Evolutionary conservation across 2,888 invertebrate species (phyloP), one percentile per base, ranked within the genome.

Genomic region (Nymphalis polychloros): DNA sequence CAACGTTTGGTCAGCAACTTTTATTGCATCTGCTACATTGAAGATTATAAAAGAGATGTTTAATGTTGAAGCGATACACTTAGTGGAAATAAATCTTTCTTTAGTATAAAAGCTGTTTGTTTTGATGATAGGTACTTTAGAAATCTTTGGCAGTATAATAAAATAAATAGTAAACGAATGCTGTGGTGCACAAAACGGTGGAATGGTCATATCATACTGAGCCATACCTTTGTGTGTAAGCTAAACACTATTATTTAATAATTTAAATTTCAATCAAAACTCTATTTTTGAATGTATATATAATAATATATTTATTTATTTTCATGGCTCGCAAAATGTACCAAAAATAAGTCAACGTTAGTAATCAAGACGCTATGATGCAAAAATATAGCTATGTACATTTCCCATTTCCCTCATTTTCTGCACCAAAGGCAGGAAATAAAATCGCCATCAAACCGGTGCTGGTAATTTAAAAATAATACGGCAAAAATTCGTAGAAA

Each of bases 401-500:
- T 84, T 80, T 80, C 82, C 80, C 87, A 85, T 87, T 89, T 88
- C 85, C 82, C 86, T 87, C 84, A 89, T 90, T 90, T 87, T 85
- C 88, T 82, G 78, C 81, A 80, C 77, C 82, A 81, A 78, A 82
- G 81, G 80, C 81, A 86, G 87, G 87, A 90, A 90, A 91, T 90
- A 90, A 90, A 90, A 90, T 88, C 82, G 85, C 87, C 87, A 90
- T 90, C 87, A 88, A 84, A 85, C 85, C 82, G 77, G 78, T 84
- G 86, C 79, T 85, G 84, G 87, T 88, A 90, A 90, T 90, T 90
- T 88, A 85, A 89, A 89, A 88, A 89, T 89, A 90, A 91, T 87
- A 86, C 84, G 81, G 84, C 86, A 87, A 88, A 88, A 88, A 87
- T 86, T 84, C 82, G 84, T 79, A 77, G 84, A 81, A 84, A 85